phyloP scores from a whole-genome alignment of 2,888 invertebrate species.

The Taphrorychus bicolor region DNA sequence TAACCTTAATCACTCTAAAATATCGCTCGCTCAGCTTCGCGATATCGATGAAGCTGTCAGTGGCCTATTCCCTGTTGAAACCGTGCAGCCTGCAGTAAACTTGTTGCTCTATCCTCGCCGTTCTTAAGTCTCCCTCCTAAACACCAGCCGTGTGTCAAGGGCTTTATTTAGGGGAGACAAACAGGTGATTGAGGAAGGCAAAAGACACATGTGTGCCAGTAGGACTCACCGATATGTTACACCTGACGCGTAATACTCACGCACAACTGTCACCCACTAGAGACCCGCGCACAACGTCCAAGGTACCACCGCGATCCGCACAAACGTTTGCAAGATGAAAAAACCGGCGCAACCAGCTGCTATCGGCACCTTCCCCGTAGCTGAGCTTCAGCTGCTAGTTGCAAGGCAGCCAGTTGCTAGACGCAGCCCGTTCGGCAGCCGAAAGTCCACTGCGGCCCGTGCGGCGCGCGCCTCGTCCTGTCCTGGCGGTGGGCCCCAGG shows the following conservation, averaged over 20 bases:
- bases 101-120: constrained; percentile 6
- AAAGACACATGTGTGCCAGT: neutral
- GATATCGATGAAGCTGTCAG: no score
- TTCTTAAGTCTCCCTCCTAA: neutral
- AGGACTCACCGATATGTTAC: constrained; percentile 8
- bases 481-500: constrained; percentile 19
- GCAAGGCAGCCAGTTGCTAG: constrained; percentile 50
- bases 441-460: constrained; percentile 57
- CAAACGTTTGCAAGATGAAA: constrained; percentile 13
- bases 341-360: constrained; percentile 39
- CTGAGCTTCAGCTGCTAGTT: constrained; percentile 41
- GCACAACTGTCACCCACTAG: constrained; percentile 26
- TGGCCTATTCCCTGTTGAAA: no score
- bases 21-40: no score
- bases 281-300: constrained; percentile 14
- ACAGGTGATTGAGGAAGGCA: neutral
- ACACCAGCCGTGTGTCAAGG: no score
- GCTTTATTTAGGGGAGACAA: neutral
- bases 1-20: neutral
- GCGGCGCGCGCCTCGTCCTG: constrained; percentile 33
- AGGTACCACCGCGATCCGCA: constrained; percentile 11
- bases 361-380: constrained; percentile 39
- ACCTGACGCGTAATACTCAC: neutral
- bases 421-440: constrained; percentile 57
- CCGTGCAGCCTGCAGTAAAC: constrained; percentile 3